Conservation (phyloP, 1,140 invertebrate species). For the Diploscapter pachys region DNA sequence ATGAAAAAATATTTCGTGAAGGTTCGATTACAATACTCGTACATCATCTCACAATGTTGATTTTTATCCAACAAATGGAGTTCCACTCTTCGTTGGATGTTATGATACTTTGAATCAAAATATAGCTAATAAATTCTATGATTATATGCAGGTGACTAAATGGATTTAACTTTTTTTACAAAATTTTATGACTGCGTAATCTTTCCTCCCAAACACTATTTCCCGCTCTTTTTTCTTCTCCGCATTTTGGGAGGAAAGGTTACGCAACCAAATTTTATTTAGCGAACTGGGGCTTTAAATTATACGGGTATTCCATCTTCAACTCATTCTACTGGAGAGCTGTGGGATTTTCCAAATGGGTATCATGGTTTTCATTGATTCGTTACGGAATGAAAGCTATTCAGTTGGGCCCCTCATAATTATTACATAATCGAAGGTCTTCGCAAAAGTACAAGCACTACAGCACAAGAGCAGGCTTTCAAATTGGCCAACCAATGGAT, state of each 20-base stretch:
- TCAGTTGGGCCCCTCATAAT: slow-evolving; percentile 86
- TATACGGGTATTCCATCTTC: slow-evolving; percentile 75
- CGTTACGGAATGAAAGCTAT: too few species aligned
- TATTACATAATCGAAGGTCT: slow-evolving; percentile 76
- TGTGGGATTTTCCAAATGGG: slow-evolving; percentile 91
- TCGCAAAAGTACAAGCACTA: slow-evolving; percentile 47
- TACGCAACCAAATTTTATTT: too few species aligned
- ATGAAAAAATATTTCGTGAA: too few species aligned
- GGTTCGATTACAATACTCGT: slow-evolving; percentile 79
- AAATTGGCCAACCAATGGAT: slow-evolving; percentile 78
- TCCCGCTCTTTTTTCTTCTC: too few species aligned
- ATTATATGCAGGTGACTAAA: slow-evolving; percentile 70
- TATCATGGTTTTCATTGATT: too few species aligned
- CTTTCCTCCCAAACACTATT: too few species aligned
- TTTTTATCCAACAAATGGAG: slow-evolving; percentile 79
- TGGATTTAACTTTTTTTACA: slow-evolving; percentile 10
- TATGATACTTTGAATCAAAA: slow-evolving; percentile 52
- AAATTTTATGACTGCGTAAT: too few species aligned
- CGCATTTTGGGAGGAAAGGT: too few species aligned
- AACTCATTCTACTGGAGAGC: slow-evolving; percentile 74
- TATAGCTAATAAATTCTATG: slow-evolving; percentile 64
- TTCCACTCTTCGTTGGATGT: slow-evolving; percentile 76
- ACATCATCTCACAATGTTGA: slow-evolving; percentile 68
- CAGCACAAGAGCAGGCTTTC: slow-evolving; percentile 63
- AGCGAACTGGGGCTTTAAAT: slow-evolving; percentile 65